Conservation (phyloP, 2,113 vertebrate species). For the Hippocampus barbouri region DNA sequence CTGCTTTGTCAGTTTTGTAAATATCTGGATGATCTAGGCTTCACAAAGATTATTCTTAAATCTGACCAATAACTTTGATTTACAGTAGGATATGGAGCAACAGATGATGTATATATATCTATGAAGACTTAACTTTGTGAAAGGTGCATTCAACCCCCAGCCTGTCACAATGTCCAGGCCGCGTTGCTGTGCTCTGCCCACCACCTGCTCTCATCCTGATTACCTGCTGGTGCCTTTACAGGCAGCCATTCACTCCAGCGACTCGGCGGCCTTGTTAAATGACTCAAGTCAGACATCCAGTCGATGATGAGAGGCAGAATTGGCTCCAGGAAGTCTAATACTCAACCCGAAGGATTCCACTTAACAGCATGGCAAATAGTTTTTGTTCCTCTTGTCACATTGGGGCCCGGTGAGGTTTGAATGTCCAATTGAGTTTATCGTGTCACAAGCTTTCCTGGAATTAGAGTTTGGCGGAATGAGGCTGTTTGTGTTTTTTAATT, state of each 20-base stretch:
- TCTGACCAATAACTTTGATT: slow-evolving; percentile 8
- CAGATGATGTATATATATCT: background rate
- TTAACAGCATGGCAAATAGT: slow-evolving; percentile 17
- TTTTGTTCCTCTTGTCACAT: slow-evolving; percentile 15
- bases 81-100: background rate
- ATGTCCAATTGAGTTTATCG: slow-evolving; percentile 4
- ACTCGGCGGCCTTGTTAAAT: slow-evolving; percentile 19
- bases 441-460: slow-evolving; percentile 10
- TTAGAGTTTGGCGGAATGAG: slow-evolving; percentile 6
- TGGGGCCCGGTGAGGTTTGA: slow-evolving; percentile 17
- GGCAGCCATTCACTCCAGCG: slow-evolving; percentile 9
- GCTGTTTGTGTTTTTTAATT: slow-evolving; percentile 5
- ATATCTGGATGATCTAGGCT: slow-evolving; percentile 28
- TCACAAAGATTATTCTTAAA: slow-evolving; percentile 8
- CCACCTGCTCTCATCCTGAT: slow-evolving; percentile 13
- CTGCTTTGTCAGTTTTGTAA: slow-evolving; percentile 35
- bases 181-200: background rate
- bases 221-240: slow-evolving; percentile 10
- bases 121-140: background rate
- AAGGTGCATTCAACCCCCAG: background rate
- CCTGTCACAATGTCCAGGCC: background rate
- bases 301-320: slow-evolving; percentile 20
- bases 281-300: slow-evolving; percentile 22
- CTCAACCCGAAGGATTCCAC: slow-evolving; percentile 13
- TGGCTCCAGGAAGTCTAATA: slow-evolving; percentile 19